Base-by-base conservation (phyloP, 2,888 invertebrate species). In the Cheiracanthium punctorium region DNA sequence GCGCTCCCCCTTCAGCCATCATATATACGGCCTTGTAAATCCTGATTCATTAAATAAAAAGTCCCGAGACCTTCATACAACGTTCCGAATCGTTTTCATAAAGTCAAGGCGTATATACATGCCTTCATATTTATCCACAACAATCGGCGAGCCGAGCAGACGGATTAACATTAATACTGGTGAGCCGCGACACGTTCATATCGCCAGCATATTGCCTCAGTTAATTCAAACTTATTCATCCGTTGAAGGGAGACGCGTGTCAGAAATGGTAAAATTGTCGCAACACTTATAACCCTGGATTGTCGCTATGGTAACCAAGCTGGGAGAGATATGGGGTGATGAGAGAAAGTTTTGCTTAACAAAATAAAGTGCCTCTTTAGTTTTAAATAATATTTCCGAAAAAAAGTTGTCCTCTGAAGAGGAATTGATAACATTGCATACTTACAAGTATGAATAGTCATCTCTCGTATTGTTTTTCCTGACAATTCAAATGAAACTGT, bases 161-260 rank as follows among this genome's bases (percentile, higher is more conserved):
- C 37, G 82, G 82, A 82, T 82, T 82, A 82, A 76, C 65, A 82
- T 82, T 82, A 82, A 76, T 82, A 82, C 58, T 58, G 58, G 58
- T 77, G 77, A 33, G 33, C 58, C 41, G 30, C 75, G 58, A 12
- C 58, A 58, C 58, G 58, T 58, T 58, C 58, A 58, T 24, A 2
- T 20, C 58, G 5, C 24, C 52, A 67, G 65, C 82, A 77, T 77
- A 84, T 77, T 84, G 77, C 72, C 29, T 52, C 24, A 76, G 82
- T 82, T 82, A 82, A 84, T 84, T 84, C 82, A 84, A 77, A 82
- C 75, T 82, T 82, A 82, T 82, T 82, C 82, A 77, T 28, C 24
- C 72, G 48, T 29, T 17, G 76, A 71, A 82, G 70, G 69, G 20
- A 48, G 71, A 41, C 82, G 76, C 82, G 82, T 76, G 77, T 48